Percentiles rank a stretch among this genome's conserved stretches.
Evolutionary conservation across 1,140 invertebrate genomes (phyloP).

Genomic region (Latrodectus geometricus): DNA sequence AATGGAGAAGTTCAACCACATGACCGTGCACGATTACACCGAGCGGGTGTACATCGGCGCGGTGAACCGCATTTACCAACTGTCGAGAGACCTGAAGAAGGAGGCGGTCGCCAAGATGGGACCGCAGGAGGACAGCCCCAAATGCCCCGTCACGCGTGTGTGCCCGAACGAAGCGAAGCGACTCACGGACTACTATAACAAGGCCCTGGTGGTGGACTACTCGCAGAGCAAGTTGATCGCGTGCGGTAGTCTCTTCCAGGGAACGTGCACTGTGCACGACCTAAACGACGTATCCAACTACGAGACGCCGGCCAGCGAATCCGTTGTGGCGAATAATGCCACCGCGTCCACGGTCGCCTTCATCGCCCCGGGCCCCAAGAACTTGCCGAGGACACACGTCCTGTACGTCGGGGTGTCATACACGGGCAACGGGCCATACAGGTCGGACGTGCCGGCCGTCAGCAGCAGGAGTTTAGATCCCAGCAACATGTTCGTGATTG

Average conservation of each 20-base stretch:
- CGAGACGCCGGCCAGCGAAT: slow-evolving; percentile 81
- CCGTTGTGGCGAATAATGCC: slow-evolving; percentile 94
- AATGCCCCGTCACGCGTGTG: slow-evolving; percentile 79
- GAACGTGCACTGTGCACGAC: slow-evolving; percentile 88
- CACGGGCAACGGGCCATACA: slow-evolving; percentile 91
- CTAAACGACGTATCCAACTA: slow-evolving; percentile 88
- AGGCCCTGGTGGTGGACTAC: slow-evolving; percentile 95
- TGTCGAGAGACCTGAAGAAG: slow-evolving; percentile 83
- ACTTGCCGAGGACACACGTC: slow-evolving; percentile 80
- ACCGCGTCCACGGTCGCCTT: slow-evolving; percentile 96
- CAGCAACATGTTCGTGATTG: slow-evolving; percentile 87
- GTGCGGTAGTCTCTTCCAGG: slow-evolving; percentile 86
- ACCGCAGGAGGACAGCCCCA: slow-evolving; percentile 87
- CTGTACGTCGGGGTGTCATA: slow-evolving; percentile 98
- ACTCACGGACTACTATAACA: slow-evolving; percentile 92
- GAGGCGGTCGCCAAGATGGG: slow-evolving; percentile 86
- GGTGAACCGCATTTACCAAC: slow-evolving; percentile 92
- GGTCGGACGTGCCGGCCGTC: slow-evolving; percentile 93
- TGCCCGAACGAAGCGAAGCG: slow-evolving; percentile 77
- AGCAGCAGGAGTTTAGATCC: slow-evolving; percentile 91
- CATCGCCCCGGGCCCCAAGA: slow-evolving; percentile 89
- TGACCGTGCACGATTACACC: slow-evolving; percentile 93
- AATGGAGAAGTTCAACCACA: slow-evolving; percentile 75
- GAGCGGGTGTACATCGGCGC: slow-evolving; percentile 93
- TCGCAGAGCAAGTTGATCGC: slow-evolving; percentile 88